Base-by-base conservation (phyloP, 2,888 invertebrate genomes). In the Charanyca ferruginea region DNA sequence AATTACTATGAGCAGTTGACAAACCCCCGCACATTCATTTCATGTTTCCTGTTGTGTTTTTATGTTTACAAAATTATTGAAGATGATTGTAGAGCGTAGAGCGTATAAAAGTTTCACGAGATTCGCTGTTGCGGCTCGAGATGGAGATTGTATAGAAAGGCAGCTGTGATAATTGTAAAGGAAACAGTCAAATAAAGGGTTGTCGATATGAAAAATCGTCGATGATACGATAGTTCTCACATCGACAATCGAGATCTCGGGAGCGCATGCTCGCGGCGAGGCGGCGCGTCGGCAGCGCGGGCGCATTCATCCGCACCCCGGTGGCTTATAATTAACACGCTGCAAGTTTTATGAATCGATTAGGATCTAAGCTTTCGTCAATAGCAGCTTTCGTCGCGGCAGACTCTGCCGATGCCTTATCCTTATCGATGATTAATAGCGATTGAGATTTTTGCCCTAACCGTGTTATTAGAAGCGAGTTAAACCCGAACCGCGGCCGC, bases 241-340 rank as follows among this genome's bases (percentile, higher is more conserved):
- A 89, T 89, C 87, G 85, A 85, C 84, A 84, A 89, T 89, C 87
- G 86, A 85, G 80, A 84, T 82, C 81, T 79, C 86, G 87, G 90
- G 84, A 87, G 87, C 85, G 82, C 77, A 83, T 80, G 94, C 94
- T 90, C 85, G 92, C 88, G 87, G 88, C 84, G 71, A 73, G 68
- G 63, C 66, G 75, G 78, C 60, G 67, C 75, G 53, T 64, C 67
- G 59, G 82, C 74, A 79, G 83, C 77, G 81, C 84, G 80, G 80
- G 83, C 83, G 84, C 88, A 84, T 82, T 85, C 87, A 84, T 88
- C 90, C 89, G 91, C 93, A 91, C 90, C 87, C 87, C 95, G 87
- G 95, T 95, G 95, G 95, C 95, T 93, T 95, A 95, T 95, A 95
- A 95, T 95, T 95, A 95, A 95, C 95, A 95, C 95, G 91, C 92